Evolutionary conservation across 2,113 vertebrate genomes (phyloP).

Genomic region (Cyphomyrus plagiostoma): DNA sequence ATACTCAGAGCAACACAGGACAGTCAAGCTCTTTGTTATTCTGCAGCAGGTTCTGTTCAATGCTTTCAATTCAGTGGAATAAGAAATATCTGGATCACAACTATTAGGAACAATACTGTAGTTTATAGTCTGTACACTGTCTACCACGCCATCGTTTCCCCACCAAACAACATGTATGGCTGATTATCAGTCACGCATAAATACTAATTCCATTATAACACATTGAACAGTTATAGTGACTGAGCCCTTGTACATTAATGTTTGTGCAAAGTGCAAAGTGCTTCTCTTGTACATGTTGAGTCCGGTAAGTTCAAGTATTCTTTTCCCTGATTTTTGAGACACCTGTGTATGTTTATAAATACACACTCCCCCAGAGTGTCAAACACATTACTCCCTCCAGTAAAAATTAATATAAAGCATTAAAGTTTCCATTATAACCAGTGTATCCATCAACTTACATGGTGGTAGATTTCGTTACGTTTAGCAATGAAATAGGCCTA

Average conservation of each 20-base stretch:
- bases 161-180: not conserved
- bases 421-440: not conserved
- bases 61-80: not conserved
- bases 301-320: not conserved
- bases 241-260: not conserved
- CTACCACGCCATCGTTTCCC: not conserved
- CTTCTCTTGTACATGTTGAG: not conserved
- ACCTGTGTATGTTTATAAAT: not conserved
- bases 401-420: not conserved
- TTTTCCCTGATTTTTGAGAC: not conserved
- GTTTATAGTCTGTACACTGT: not conserved
- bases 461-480: not conserved
- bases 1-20: not conserved
- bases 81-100: not conserved
- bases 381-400: not conserved
- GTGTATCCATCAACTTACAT: not conserved
- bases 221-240: not conserved
- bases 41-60: not conserved
- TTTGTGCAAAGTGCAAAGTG: not conserved
- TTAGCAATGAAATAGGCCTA: not conserved
- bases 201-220: not conserved
- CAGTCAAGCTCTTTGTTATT: not conserved
- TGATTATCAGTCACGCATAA: not conserved
- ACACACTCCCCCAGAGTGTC: not conserved
- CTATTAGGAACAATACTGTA: not conserved